A percentile compares a stretch with the other conserved stretches of the same genome.
phyloP scores from a whole-genome alignment of 2,888 invertebrate species.

The Meiosimyza decipiens region DNA sequence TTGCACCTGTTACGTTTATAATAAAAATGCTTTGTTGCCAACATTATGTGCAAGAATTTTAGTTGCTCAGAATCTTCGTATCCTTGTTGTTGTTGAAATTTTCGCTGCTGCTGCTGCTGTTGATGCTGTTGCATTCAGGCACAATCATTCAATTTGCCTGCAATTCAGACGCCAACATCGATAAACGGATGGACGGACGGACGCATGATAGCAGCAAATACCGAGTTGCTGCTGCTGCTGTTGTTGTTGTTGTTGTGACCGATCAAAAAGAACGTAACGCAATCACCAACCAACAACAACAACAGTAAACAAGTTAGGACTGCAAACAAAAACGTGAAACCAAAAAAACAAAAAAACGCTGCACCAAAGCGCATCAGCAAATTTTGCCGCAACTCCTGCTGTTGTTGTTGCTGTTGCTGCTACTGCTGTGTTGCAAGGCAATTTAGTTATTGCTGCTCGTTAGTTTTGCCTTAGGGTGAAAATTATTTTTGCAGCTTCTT shows the following conservation, averaged over 20 bases:
- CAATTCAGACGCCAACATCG: slow-evolving; percentile 23
- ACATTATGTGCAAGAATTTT: no score
- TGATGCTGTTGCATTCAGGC: not conserved
- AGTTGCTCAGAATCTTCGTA: not conserved
- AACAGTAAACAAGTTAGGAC: slow-evolving; percentile 17
- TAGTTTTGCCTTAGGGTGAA: slow-evolving; percentile 44
- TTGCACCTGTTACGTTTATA: slow-evolving; percentile 24
- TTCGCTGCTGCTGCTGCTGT: slow-evolving; percentile 17
- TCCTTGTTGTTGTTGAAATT: not conserved
- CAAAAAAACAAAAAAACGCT: slow-evolving; percentile 42
- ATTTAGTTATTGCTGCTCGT: slow-evolving; percentile 30
- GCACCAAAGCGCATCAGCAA: slow-evolving; percentile 28
- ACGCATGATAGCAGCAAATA: not conserved
- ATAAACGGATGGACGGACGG: not conserved
- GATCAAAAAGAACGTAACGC: slow-evolving; percentile 12
- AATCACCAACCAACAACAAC: slow-evolving; percentile 9
- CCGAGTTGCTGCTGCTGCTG: slow-evolving; percentile 8
- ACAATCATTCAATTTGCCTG: slow-evolving; percentile 34
- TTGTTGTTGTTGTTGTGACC: slow-evolving; percentile 10
- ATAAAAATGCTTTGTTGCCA: slow-evolving; percentile 5
- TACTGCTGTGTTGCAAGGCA: slow-evolving; percentile 48
- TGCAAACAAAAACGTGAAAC: slow-evolving; percentile 19
- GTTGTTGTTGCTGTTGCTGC: slow-evolving; percentile 39
- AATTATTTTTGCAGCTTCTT: slow-evolving; percentile 26
- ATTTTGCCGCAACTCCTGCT: slow-evolving; percentile 31